Evolutionary conservation across 2,797 vertebrate genomes (phyloP).

Genomic region (Sebastes oblongus): DNA sequence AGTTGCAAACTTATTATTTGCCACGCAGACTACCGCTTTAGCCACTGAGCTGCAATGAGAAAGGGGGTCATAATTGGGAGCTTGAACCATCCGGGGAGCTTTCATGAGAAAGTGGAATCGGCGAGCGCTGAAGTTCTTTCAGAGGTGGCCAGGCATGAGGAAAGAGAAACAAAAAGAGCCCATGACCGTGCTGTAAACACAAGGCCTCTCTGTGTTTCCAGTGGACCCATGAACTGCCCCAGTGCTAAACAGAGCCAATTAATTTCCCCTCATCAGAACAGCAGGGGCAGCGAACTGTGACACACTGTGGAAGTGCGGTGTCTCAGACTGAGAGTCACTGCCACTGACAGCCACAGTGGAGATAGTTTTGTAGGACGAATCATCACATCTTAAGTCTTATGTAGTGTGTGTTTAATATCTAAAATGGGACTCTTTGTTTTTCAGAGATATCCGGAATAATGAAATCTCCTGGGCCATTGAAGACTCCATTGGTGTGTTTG

Average conservation of each 20-base stretch:
- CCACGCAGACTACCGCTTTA: conserved; percentile 47
- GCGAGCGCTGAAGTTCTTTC: conserved; percentile 66
- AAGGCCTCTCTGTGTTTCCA: conserved; percentile 59
- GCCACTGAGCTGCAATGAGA: conserved; percentile 42
- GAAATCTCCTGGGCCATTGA: conserved; percentile 98
- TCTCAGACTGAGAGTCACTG: conserved; percentile 34
- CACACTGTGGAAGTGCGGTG: conserved; percentile 18
- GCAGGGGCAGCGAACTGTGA: conserved; percentile 52
- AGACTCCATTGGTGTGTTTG: conserved; percentile 92
- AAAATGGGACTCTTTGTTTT: conserved; percentile 46
- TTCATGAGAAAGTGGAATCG: conserved; percentile 56
- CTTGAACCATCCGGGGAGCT: conserved; percentile 56
- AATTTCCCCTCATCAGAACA: conserved; percentile 55
- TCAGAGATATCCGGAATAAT: conserved; percentile 94
- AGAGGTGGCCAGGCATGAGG: conserved; percentile 73
- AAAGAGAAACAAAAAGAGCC: conserved; percentile 66
- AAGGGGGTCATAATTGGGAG: conserved; percentile 44
- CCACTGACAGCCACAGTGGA: conserved; percentile 9
- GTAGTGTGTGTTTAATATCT: conserved; percentile 17
- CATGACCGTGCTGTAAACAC: conserved; percentile 63
- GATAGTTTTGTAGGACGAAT: neutral
- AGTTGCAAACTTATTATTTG: conserved; percentile 75
- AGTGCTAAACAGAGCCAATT: conserved; percentile 67
- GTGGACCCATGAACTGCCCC: conserved; percentile 46
- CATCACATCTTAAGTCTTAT: neutral